A percentile compares a stretch with the other conserved stretches of the same genome.
phyloP scores from a whole-genome alignment of 2,113 vertebrate species.

The Fukomys damarensis region DNA sequence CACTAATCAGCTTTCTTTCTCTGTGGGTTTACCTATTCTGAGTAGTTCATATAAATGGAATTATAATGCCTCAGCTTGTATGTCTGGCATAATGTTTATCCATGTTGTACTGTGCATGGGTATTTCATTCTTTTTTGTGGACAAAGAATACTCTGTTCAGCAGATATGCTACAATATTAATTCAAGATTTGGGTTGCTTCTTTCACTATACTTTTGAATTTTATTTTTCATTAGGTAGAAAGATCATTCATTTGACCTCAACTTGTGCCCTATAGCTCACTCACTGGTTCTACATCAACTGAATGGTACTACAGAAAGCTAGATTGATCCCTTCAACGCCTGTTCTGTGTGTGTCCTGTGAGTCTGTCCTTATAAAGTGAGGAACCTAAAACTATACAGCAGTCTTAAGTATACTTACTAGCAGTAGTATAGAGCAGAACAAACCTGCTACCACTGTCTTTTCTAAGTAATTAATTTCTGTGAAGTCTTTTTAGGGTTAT shows the following conservation, averaged over 20 bases:
- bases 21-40: not conserved
- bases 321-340: not conserved
- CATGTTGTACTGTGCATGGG: not conserved
- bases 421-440: not conserved
- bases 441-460: not conserved
- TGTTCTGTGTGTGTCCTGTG: not conserved
- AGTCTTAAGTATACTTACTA: not conserved
- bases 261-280: not conserved
- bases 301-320: not conserved
- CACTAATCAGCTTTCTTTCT: not conserved
- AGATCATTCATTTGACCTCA: slow-evolving; percentile 28
- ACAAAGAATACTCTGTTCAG: not conserved
- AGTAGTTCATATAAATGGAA: not conserved
- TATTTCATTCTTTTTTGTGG: slow-evolving; percentile 19
- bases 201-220: slow-evolving; percentile 27
- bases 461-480: slow-evolving; percentile 20
- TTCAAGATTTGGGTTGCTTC: slow-evolving; percentile 35
- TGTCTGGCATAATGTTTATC: not conserved
- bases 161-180: not conserved
- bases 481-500: not conserved
- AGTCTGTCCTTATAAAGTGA: not conserved
- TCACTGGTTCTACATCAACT: slow-evolving; percentile 28
- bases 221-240: slow-evolving; percentile 22
- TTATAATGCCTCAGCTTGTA: not conserved
- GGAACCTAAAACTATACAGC: not conserved